Base-by-base conservation (phyloP, 2,797 vertebrate genomes). In the Novumbra hubbsi region DNA sequence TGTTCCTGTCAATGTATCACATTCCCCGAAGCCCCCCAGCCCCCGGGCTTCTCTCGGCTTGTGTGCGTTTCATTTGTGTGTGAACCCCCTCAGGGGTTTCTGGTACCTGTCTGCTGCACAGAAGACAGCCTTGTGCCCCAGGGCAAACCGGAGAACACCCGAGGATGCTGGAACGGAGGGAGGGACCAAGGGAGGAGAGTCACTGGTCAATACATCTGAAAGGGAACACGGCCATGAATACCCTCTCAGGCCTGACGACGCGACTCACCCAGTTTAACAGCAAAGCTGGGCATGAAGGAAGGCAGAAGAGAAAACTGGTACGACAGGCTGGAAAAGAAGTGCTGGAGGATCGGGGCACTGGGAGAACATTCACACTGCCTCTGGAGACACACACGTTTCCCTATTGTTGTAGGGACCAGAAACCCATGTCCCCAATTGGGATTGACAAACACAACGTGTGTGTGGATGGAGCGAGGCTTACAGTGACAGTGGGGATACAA, bases 401-500 rank as follows among this genome's bases (percentile, higher is more conserved):
- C 50, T 28, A 57, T 45, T 45, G 41, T 45, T 45, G 41, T 45
- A 45, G 41, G 41, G 41, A 45, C 41, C 41, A 45, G 41, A 6
- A 45, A 14, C 12, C 41, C 41, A 45, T 38, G 34, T 38, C 34
- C 34, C 34, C 3, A 38, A 78, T 73, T 70, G 49, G 28, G 50
- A 71, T 9, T 73, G 41, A 60, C 41, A 60, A 7, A 15, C 60
- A 62, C 24, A 28, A 73, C 64, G 57, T 52, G 64, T 78, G 68
- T 73, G 78, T 74, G 69, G 71, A 72, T 74, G 83, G 8, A 60
- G 77, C 69, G 32, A 12, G 32, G 21, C 95, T 89, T 88, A 98
- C 98, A 84, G 93, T 93, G 78, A 97, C 88, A 49, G 94, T 90
- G 27, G 96, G 98, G 78, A 99, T 96, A 89, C 94, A 98, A 80